A percentile compares a stretch with the other conserved stretches of the same genome.
Evolutionary conservation across 2,888 invertebrate species (phyloP).

Genomic region (Sinhomidia bicolor): DNA sequence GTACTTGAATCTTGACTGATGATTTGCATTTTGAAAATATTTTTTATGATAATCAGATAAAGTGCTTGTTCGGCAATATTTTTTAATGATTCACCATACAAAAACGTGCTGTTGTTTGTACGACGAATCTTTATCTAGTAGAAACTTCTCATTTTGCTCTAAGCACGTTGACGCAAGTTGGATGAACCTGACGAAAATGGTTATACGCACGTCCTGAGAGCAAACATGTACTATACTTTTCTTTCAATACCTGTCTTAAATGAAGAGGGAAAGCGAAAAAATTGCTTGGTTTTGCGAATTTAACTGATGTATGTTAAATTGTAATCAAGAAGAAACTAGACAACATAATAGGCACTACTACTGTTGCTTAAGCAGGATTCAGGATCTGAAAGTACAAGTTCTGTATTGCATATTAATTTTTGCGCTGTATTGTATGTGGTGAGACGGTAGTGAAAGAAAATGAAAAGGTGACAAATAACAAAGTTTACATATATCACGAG

Average conservation of each 20-base stretch:
- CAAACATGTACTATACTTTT: constrained; percentile 1
- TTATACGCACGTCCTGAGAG: background rate
- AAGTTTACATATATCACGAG: background rate
- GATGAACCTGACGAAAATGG: background rate
- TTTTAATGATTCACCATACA: background rate
- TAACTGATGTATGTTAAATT: background rate
- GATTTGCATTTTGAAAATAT: background rate
- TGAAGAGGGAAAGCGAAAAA: constrained; percentile 67
- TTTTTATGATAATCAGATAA: background rate
- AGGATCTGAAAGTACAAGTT: too few species aligned
- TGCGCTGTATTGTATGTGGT: background rate
- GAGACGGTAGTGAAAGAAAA: background rate
- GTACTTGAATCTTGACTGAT: background rate
- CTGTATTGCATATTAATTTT: too few species aligned
- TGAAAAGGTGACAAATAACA: too few species aligned
- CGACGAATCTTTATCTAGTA: background rate
- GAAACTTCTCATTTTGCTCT: background rate
- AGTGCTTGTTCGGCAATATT: background rate
- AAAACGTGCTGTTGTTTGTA: background rate
- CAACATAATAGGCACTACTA: background rate
- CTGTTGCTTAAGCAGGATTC: too few species aligned
- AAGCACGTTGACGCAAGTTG: background rate
- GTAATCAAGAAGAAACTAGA: constrained; percentile 24
- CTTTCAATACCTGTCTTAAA: constrained; percentile 55
- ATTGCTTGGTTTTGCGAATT: constrained; percentile 35